These are phyloP conservation scores for Dicyrtomina minuta DNA, from an alignment of 2,888 invertebrate species.

Conservation along the genomic window DNA sequence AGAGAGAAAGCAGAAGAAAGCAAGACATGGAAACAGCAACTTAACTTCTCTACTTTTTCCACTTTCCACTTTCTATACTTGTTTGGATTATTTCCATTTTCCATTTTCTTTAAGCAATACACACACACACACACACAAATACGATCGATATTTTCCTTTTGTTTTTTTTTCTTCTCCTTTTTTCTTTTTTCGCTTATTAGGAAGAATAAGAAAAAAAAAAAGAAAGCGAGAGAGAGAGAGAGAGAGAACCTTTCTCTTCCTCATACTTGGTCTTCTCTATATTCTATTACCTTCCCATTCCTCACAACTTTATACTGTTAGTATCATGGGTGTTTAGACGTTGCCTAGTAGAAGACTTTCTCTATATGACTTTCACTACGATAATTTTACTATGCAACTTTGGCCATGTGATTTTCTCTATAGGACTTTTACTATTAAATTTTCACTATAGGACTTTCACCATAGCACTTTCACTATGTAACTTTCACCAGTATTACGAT, in stretches of 20 bases:
- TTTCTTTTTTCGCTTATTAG: background rate
- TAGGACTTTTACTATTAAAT: too few relatives aligned
- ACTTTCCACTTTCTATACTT: too few relatives aligned
- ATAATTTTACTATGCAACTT: too few relatives aligned
- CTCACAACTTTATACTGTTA: background rate
- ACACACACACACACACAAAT: constrained; percentile 8
- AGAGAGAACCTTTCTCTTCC: too few relatives aligned
- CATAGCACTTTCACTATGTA: background rate
- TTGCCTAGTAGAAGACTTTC: background rate
- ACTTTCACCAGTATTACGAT: too few relatives aligned
- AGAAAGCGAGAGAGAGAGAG: too few relatives aligned
- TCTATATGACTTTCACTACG: background rate
- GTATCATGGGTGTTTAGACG: background rate
- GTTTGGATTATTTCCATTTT: constrained; percentile 34
- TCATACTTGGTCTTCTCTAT: constrained; percentile 7
- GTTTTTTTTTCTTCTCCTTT: background rate
- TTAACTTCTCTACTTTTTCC: constrained; percentile 4
- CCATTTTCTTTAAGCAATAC: too few relatives aligned
- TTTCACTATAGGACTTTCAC: too few relatives aligned
- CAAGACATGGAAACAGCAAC: background rate
- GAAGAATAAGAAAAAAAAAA: too few relatives aligned
- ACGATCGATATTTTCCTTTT: constrained; percentile 25
- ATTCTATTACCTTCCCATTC: background rate
- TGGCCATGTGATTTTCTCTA: too few relatives aligned
- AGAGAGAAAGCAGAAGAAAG: background rate